Conservation (phyloP, 2,113 vertebrate genomes). For the Ictalurus punctatus region DNA sequence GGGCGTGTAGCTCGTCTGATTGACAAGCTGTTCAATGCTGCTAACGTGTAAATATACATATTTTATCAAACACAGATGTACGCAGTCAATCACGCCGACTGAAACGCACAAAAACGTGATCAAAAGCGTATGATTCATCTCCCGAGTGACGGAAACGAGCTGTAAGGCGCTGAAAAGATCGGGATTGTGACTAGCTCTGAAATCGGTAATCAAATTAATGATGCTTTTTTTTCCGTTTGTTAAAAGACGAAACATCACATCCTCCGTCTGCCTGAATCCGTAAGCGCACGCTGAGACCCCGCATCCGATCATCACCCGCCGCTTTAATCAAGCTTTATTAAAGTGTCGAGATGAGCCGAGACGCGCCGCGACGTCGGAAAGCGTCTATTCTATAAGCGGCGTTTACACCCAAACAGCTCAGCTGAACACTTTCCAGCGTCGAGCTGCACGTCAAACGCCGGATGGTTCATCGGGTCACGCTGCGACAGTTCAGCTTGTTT, state of each 20-base stretch:
- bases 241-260: neutral
- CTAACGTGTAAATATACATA: constrained; percentile 43
- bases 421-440: neutral
- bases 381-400: neutral
- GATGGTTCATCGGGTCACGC: neutral
- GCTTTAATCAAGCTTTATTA: constrained; percentile 22
- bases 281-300: neutral
- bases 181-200: neutral
- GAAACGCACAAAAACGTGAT: neutral
- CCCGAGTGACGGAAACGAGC: neutral
- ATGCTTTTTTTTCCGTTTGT: neutral
- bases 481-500: neutral
- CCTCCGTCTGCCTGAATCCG: neutral
- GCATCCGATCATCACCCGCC: neutral
- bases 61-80: constrained; percentile 33
- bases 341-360: neutral
- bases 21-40: constrained; percentile 45
- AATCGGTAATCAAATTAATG: constrained; percentile 20
- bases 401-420: neutral
- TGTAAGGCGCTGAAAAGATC: constrained; percentile 1
- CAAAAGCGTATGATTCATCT: constrained; percentile 3
- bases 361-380: neutral
- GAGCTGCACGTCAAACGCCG: neutral
- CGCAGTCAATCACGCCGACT: constrained; percentile 13
- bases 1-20: constrained; percentile 33